Conservation (phyloP, 2,888 invertebrate genomes). For the Coenonympha arcania region DNA sequence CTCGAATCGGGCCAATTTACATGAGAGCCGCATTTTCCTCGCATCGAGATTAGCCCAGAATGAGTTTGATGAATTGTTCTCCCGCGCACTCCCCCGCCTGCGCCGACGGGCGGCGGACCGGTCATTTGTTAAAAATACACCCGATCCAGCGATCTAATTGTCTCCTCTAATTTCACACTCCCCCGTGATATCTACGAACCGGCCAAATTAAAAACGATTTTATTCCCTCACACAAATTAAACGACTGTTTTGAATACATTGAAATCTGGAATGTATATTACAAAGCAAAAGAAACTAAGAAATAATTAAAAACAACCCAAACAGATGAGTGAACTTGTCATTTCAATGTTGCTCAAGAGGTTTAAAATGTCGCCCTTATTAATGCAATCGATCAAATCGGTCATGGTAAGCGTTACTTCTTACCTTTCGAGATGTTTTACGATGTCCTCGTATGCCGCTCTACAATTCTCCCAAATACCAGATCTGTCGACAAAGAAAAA, state of each 20-base stretch:
- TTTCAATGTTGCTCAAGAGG: not conserved
- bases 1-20: constrained; percentile 73
- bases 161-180: constrained; percentile 74
- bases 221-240: constrained; percentile 4
- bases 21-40: constrained; percentile 75
- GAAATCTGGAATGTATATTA: not conserved
- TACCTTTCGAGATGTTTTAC: constrained; percentile 96
- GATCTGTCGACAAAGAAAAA: constrained; percentile 77
- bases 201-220: constrained; percentile 47
- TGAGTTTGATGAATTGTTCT: constrained; percentile 74
- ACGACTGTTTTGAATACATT: not conserved
- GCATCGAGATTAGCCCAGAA: constrained; percentile 73
- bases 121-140: constrained; percentile 76
- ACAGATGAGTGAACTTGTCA: constrained; percentile 1
- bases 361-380: constrained; percentile 2
- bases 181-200: constrained; percentile 61
- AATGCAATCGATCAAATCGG: constrained; percentile 8
- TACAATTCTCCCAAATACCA: constrained; percentile 95
- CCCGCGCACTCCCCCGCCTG: constrained; percentile 36
- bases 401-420: constrained; percentile 48
- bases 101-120: constrained; percentile 49
- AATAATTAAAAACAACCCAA: constrained; percentile 1
- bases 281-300: not conserved
- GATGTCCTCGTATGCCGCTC: constrained; percentile 95
- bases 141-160: constrained; percentile 73